Percentiles rank a stretch among this genome's conserved stretches.
These are phyloP conservation scores for Leucoptera coffeella DNA, from an alignment of 2,888 invertebrate genomes.

Conservation along the genomic window DNA sequence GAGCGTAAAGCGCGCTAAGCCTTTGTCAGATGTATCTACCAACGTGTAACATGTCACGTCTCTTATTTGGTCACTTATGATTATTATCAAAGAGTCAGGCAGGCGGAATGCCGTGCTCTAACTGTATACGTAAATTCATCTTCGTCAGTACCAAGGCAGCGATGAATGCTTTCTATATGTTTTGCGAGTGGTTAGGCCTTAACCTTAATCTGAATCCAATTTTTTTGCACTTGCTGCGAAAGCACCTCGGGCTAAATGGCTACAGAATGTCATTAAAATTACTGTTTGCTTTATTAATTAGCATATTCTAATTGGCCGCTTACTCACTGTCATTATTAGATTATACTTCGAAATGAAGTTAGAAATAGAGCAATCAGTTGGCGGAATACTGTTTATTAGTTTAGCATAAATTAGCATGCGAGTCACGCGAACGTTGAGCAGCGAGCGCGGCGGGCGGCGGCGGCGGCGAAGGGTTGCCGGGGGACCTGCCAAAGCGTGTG, in stretches of 20 bases:
- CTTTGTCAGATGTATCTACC: no score
- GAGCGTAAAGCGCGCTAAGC: constrained; percentile 11
- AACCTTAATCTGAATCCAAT: no score
- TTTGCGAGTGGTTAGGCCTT: no score
- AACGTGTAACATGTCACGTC: constrained; percentile 8
- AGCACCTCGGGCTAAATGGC: no score
- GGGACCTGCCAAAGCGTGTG: constrained; percentile 39
- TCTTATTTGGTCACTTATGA: constrained; percentile 5
- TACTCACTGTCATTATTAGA: constrained; percentile 1
- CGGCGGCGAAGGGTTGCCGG: constrained; percentile 3
- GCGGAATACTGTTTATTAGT: constrained; percentile 2
- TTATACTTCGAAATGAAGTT: no score
- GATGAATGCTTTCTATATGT: no score
- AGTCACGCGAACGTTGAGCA: neutral
- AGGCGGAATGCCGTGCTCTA: constrained; percentile 5
- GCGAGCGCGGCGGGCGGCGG: constrained; percentile 2
- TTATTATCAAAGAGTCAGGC: constrained; percentile 5
- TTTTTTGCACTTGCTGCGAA: no score
- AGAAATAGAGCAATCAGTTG: constrained; percentile 1
- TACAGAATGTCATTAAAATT: constrained; percentile 3
- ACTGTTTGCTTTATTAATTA: constrained; percentile 1
- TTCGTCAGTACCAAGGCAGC: no score
- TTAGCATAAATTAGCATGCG: constrained; percentile 4
- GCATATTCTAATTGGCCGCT: constrained; percentile 3
- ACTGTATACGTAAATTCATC: no score